Conservation (phyloP, 2,797 vertebrate species). For the Eospalax fontanierii region DNA sequence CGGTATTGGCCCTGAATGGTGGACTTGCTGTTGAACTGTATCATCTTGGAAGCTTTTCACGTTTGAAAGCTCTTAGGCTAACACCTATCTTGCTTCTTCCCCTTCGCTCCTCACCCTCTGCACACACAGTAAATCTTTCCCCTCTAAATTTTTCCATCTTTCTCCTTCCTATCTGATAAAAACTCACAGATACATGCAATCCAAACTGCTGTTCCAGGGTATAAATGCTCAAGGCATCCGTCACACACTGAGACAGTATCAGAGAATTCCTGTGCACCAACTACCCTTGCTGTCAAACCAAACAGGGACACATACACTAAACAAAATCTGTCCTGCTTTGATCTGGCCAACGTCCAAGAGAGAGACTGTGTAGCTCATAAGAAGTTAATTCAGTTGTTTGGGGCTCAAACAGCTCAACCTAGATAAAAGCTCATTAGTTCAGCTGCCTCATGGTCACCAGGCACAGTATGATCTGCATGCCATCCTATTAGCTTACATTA, state of each 20-base stretch:
- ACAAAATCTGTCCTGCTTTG: neutral
- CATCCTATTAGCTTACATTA: neutral
- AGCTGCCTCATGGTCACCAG: neutral
- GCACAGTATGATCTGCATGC: neutral
- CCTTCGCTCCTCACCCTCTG: neutral
- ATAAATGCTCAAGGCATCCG: neutral
- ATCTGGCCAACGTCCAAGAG: neutral
- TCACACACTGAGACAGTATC: neutral
- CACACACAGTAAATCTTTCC: neutral
- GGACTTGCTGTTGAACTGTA: neutral
- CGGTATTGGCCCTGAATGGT: neutral
- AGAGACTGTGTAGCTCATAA: neutral
- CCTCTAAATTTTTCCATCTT: neutral
- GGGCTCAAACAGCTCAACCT: neutral
- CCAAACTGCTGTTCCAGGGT: neutral
- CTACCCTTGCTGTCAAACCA: neutral
- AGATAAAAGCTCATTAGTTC: neutral
- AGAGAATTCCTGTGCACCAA: neutral
- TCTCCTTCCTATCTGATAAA: neutral
- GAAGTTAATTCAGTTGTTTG: neutral
- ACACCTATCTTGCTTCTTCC: neutral
- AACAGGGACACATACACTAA: neutral
- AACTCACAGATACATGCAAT: fast-evolving
- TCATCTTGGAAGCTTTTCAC: neutral
- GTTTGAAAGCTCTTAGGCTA: neutral